phyloP scores from a whole-genome alignment of 2,797 vertebrate genomes.

The Tiaroga cobitis region DNA sequence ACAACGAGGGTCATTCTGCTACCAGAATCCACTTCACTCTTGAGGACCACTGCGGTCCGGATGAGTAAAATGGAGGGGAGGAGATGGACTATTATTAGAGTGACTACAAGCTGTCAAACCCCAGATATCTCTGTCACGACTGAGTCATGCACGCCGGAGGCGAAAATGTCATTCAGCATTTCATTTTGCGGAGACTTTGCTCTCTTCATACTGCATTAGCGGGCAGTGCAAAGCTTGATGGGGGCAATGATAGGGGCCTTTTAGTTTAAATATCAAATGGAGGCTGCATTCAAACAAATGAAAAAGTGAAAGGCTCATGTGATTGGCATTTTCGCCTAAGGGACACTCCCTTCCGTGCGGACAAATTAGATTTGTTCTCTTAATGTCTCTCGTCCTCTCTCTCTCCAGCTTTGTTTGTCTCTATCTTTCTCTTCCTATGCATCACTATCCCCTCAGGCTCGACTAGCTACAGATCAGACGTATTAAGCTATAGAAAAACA shows the following conservation, averaged over 20 bases:
- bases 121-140: slow-evolving; percentile 39
- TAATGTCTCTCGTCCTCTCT: slow-evolving; percentile 53
- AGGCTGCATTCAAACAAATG: slow-evolving; percentile 49
- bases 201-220: slow-evolving; percentile 58
- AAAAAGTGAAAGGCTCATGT: slow-evolving; percentile 60
- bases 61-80: slow-evolving; percentile 34
- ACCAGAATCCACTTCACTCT: slow-evolving; percentile 10
- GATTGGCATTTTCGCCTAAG: slow-evolving; percentile 61
- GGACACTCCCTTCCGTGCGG: slow-evolving; percentile 52
- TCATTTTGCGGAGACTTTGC: slow-evolving; percentile 58
- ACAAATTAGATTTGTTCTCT: slow-evolving; percentile 59
- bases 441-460: slow-evolving; percentile 30
- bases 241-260: slow-evolving; percentile 56
- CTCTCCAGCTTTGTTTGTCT: slow-evolving; percentile 44
- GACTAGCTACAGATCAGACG: slow-evolving; percentile 44
- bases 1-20: slow-evolving; percentile 40
- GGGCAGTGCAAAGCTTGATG: slow-evolving; percentile 51
- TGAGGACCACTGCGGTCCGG: slow-evolving; percentile 20
- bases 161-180: slow-evolving; percentile 65
- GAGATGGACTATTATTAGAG: slow-evolving; percentile 22
- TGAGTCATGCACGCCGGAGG: slow-evolving; percentile 51
- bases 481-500: slow-evolving; percentile 45
- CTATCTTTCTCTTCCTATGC: slow-evolving; percentile 18
- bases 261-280: slow-evolving; percentile 62
- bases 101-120: slow-evolving; percentile 40